Base-by-base conservation (phyloP, 1,140 invertebrate genomes). In the Belonocnema kinseyi region DNA sequence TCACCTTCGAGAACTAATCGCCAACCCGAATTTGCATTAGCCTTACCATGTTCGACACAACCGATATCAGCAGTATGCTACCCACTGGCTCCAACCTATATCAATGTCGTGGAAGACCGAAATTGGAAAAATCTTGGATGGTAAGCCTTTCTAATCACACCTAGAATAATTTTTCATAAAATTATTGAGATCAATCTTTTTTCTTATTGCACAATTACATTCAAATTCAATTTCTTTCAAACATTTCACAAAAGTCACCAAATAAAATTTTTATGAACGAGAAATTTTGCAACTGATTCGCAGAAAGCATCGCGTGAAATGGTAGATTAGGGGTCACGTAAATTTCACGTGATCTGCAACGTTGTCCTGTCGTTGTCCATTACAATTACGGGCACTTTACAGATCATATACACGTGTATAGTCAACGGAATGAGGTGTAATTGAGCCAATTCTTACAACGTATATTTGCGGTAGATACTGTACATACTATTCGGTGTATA, bases 51-150 rank as follows among this genome's bases (percentile, higher is more conserved):
- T 56, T 83, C 87, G n/a, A 84, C 85, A 10, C 89, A 89, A 53
- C 89, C 87, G 72, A 91, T 92, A 82, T 85, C 90, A 50, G 86
- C 90, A 16, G 88, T 91, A 56, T 91, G 90, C 81, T 91, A 91
- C 76, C 89, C 90, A 40, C 21, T 61, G 58, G 83, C 83, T 17
- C 86, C 90, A 50, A 87, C 86, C 78, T 91, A 88, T 76, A 88
- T 91, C 72, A 89, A 91, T 70, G 89, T 90, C 73, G 82, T 84
- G 61, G 88, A 89, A 8, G 89, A 90, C 71, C 82, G 83, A 70
- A 88, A 89, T 72, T 88, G 84, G 84, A 90, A 87, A 80, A 85
- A 91, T 58, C 82, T 88, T 16, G 90, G 91, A 80, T 91, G 90
- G 91, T 92, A 79, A 88, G 87, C 87, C 58, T 17, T n/a, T 17